phyloP scores from a whole-genome alignment of 2,113 vertebrate genomes.

The Entelurus aequoreus region DNA sequence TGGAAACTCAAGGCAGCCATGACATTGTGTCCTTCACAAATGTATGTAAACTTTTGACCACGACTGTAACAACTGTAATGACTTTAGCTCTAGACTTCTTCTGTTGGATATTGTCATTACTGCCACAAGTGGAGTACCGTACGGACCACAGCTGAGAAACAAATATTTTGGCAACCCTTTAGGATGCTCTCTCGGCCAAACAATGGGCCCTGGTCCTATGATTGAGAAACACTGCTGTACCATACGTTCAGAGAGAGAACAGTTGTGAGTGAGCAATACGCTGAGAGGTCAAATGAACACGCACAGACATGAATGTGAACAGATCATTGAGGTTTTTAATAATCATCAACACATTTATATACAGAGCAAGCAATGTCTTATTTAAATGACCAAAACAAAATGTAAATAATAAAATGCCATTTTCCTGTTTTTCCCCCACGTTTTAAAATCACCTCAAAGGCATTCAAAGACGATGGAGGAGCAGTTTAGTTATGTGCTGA shows the following conservation, averaged over 20 bases:
- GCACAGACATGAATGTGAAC: constrained; percentile 22
- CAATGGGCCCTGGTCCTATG: too few relatives aligned
- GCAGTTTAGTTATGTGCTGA: constrained; percentile 5
- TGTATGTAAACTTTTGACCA: too few relatives aligned
- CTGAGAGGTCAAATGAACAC: constrained; percentile 2
- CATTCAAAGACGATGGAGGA: constrained; percentile 36
- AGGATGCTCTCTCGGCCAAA: too few relatives aligned
- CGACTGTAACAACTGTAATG: too few relatives aligned
- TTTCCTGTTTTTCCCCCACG: constrained; percentile 26
- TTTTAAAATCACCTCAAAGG: constrained; percentile 38
- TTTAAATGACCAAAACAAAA: constrained; percentile 45
- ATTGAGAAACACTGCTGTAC: too few relatives aligned
- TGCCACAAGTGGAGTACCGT: too few relatives aligned
- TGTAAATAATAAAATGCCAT: constrained; percentile 46
- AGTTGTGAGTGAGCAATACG: background rate
- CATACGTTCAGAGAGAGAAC: background rate
- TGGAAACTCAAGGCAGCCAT: too few relatives aligned
- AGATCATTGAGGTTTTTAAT: constrained; percentile 70
- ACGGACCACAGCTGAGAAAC: too few relatives aligned
- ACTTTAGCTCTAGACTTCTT: too few relatives aligned
- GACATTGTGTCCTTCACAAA: too few relatives aligned
- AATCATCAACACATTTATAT: constrained; percentile 74
- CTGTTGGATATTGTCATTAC: too few relatives aligned
- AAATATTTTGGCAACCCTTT: too few relatives aligned
- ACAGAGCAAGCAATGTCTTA: constrained; percentile 73